A percentile compares a stretch with the other conserved stretches of the same genome.
Conservation (phyloP, 2,113 vertebrate species). For the Eudorcas thomsonii region DNA sequence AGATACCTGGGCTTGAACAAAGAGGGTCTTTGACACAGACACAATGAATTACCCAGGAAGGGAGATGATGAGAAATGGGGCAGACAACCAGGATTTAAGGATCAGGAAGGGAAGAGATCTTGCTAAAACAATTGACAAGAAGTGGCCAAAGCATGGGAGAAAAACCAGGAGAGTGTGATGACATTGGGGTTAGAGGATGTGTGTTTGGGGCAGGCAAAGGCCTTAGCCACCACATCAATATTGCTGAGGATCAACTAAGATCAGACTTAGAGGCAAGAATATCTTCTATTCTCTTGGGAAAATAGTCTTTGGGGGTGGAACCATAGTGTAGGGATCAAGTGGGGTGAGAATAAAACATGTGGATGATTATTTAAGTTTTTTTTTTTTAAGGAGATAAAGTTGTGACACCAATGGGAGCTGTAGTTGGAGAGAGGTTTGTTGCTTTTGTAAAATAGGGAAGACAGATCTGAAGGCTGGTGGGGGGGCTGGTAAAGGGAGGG, state of each 20-base stretch:
- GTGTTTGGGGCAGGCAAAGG: background rate
- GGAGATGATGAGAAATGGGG: background rate
- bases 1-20: background rate
- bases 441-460: background rate
- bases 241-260: background rate
- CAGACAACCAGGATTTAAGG: background rate
- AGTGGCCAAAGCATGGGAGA: background rate
- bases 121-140: background rate
- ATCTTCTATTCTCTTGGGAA: background rate
- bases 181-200: background rate
- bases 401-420: background rate
- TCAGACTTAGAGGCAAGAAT: background rate
- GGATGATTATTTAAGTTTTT: background rate
- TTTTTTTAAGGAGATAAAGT: background rate
- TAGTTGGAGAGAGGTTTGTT: background rate
- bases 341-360: background rate
- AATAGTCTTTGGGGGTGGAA: background rate
- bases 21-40: background rate
- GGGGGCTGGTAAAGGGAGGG: background rate
- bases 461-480: background rate
- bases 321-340: background rate
- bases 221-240: background rate
- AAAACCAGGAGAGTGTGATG: background rate
- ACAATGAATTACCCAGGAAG: background rate
- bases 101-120: background rate